Conservation (phyloP, 2,888 invertebrate genomes). For the Limnephilus auricula region DNA sequence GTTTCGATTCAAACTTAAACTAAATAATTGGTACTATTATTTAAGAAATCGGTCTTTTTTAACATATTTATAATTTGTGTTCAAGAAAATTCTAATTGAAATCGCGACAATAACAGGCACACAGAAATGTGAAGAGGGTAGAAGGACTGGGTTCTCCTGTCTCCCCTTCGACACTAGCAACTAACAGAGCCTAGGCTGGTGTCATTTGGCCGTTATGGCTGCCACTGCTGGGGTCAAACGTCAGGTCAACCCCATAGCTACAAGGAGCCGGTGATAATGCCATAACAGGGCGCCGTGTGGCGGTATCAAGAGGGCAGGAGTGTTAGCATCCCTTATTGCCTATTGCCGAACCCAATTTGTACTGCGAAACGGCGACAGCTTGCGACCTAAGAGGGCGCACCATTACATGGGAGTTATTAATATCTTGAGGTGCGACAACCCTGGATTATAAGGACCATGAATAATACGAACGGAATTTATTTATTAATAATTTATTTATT, state of each 20-base stretch:
- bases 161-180: slow-evolving; percentile 43
- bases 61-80: no score
- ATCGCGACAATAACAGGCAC: slow-evolving; percentile 8
- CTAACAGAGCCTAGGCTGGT: slow-evolving; percentile 54
- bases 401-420: slow-evolving; percentile 47
- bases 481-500: no score
- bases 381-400: slow-evolving; percentile 53
- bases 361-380: slow-evolving; percentile 62
- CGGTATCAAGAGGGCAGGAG: slow-evolving; percentile 53
- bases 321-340: slow-evolving; percentile 56
- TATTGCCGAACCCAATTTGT: slow-evolving; percentile 61
- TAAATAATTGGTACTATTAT: no score
- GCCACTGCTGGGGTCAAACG: slow-evolving; percentile 62
- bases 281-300: slow-evolving; percentile 67
- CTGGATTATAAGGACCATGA: slow-evolving; percentile 56
- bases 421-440: slow-evolving; percentile 65
- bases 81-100: neutral
- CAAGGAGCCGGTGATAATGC: slow-evolving; percentile 66
- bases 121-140: slow-evolving; percentile 30
- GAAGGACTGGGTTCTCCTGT: slow-evolving; percentile 24
- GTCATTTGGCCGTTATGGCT: slow-evolving; percentile 66
- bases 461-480: neutral
- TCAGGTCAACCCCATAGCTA: slow-evolving; percentile 65
- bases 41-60: no score
- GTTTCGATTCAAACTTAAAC: no score